Base-by-base conservation (phyloP, 2,888 invertebrate genomes). In the Microplitis deprimator region DNA sequence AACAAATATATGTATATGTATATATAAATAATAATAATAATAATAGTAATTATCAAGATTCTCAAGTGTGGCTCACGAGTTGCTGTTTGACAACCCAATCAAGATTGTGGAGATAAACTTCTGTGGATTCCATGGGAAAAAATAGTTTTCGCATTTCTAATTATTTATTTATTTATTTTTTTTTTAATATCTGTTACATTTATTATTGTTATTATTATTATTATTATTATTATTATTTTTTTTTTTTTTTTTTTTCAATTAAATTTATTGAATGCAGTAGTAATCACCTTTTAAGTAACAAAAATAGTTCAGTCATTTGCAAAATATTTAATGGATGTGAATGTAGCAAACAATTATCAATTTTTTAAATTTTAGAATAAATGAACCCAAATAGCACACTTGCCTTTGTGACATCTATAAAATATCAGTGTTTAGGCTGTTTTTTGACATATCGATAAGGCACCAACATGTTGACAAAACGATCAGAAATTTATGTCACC, bases 271-370 rank as follows among this genome's bases (percentile, higher is more conserved):
- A 50, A 50, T 50, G 6, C 13, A 10, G 10, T 50, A 50, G 50
- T 50, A 50, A 50, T 50, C 50, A 50, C 50, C 50, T 50, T 50
- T 50, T 13, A 50, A 50, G 1, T 50, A 50, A 20, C 20, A 20
- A 69, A 50, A 69, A 41, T 50, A 69, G 6, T 69, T 39, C 69
- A 67, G 13, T n/a, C 67, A 67, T 39, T n/a, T 69, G n/a, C 69
- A 41, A 40, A 39, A 41, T 50, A 50, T 10, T 1, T 17, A 17
- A 17, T 17, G 17, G 1, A 1, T 17, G 17, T 17, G 17, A 17
- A 17, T 17, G 17, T 17, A 17, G 17, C 17, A 17, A 1, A 17
- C 17, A 17, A 17, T 17, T 17, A 17, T 17, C 17, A 17, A 17
- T 17, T 17, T 17, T 17, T 17, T 17, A 17, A 17, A 17, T 17